Conservation (phyloP, 2,797 vertebrate genomes). For the Acrossocheilus fasciatus region DNA sequence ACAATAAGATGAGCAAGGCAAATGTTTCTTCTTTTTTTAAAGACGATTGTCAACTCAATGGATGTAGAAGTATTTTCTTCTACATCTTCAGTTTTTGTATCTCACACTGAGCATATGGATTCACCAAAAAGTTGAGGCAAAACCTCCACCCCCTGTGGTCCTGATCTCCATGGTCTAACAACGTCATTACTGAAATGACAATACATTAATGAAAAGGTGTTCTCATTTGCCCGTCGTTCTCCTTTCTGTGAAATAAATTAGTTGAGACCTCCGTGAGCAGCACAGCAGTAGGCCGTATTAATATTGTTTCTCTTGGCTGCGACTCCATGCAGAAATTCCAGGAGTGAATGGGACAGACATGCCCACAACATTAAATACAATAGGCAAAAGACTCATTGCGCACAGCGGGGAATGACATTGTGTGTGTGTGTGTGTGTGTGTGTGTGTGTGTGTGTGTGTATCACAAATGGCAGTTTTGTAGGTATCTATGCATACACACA, state of each 20-base stretch:
- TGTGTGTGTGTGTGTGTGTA: not conserved
- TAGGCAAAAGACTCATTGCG: constrained; percentile 1
- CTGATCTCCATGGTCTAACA: not conserved
- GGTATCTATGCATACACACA: too few species aligned
- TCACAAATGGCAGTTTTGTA: not conserved
- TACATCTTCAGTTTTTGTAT: not conserved
- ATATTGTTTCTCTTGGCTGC: constrained; percentile 26
- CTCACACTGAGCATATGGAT: not conserved
- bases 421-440: not conserved
- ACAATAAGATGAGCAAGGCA: not conserved
- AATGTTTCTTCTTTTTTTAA: not conserved
- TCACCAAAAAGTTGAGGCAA: not conserved
- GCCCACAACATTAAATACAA: not conserved
- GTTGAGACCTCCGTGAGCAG: not conserved
- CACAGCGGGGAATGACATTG: not conserved
- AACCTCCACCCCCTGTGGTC: not conserved
- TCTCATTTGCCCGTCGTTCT: not conserved
- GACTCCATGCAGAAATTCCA: too few species aligned
- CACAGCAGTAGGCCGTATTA: not conserved
- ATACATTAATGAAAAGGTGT: not conserved
- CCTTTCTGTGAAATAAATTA: constrained; percentile 4
- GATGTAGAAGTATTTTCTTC: not conserved
- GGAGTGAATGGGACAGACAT: too few species aligned
- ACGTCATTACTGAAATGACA: not conserved
- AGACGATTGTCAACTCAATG: not conserved